phyloP scores from a whole-genome alignment of 2,888 invertebrate genomes.

The Bimastos eiseni region DNA sequence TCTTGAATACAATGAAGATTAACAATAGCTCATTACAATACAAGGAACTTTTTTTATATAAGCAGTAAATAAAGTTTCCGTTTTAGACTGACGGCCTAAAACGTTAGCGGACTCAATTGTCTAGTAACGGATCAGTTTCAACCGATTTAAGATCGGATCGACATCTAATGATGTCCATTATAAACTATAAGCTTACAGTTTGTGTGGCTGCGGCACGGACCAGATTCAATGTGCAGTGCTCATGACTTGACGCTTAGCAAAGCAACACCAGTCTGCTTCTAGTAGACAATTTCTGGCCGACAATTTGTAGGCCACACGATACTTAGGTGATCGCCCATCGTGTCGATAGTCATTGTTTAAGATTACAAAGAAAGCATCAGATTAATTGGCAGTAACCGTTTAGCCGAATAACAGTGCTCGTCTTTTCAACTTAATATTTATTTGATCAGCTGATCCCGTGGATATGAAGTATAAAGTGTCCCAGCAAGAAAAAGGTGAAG shows the following conservation, averaged over 20 bases:
- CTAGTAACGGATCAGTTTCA: not conserved
- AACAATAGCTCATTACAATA: not conserved
- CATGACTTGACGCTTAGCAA: not conserved
- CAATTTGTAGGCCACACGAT: not conserved
- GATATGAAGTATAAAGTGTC: not conserved
- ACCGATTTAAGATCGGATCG: not conserved
- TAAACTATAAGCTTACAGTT: too few species aligned
- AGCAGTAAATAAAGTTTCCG: not conserved
- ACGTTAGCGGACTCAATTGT: not conserved
- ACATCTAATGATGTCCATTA: not conserved
- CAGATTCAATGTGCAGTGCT: not conserved
- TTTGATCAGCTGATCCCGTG: not conserved
- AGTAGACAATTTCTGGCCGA: not conserved
- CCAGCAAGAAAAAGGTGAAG: not conserved
- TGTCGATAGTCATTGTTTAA: not conserved
- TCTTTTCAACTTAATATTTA: not conserved
- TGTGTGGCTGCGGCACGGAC: not conserved
- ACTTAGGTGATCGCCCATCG: not conserved
- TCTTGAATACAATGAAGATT: constrained; percentile 13
- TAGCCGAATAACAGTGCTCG: not conserved
- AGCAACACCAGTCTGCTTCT: too few species aligned
- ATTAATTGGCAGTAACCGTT: not conserved
- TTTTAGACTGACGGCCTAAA: not conserved
- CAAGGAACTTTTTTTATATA: not conserved
- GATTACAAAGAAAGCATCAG: not conserved